Base-by-base conservation (phyloP, 2,888 invertebrate species). In the Gastracanthus pulcherrimus region DNA sequence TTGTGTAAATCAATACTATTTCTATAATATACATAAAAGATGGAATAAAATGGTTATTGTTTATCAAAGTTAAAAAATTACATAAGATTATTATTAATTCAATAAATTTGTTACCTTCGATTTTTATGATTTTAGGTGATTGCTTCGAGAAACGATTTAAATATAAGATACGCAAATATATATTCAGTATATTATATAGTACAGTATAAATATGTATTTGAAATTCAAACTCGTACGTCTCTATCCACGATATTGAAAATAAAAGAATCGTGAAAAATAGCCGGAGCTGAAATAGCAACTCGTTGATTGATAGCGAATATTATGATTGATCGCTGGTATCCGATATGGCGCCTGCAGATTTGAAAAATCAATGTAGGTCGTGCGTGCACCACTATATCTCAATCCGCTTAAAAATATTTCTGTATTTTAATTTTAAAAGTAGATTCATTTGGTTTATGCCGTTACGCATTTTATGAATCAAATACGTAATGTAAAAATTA, bases 321-420 rank as follows among this genome's bases (percentile, higher is more conserved):
- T 55, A 66, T 76, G 75, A 76, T 76, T 76, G 75, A 76, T 76
- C 51, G 75, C 26, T 29, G n/a, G 19, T 51, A n/a, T 26, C 38
- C 16, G 38, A 66, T 55, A 38, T 29, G 29, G 38, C 38, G 66
- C 36, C 38, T 38, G 38, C 7, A 13, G 16, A 76, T 76, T 55
- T 51, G 51, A 66, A 76, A 76, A 76, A 76, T 76, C 75, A 66
- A 76, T 76, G 66, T 13, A 55, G 16, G 31, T 55, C 11, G 23
- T 11, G 11, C 19, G 60, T 60, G 9, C 13, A 41, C 13, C 9
- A 41, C 2, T 9, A 41, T 41, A 41, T 41, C 9, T 16, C 5
- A 2, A 16, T 41, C 13, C 41, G 41, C 5, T 2, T 41, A 3
- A 41, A 41, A 41, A 41, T 6, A 41, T 41, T 13, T 45, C 16